A percentile compares a stretch with the other conserved stretches of the same genome.
Conservation (phyloP, 2,888 invertebrate genomes). For the Lobophora halterata region DNA sequence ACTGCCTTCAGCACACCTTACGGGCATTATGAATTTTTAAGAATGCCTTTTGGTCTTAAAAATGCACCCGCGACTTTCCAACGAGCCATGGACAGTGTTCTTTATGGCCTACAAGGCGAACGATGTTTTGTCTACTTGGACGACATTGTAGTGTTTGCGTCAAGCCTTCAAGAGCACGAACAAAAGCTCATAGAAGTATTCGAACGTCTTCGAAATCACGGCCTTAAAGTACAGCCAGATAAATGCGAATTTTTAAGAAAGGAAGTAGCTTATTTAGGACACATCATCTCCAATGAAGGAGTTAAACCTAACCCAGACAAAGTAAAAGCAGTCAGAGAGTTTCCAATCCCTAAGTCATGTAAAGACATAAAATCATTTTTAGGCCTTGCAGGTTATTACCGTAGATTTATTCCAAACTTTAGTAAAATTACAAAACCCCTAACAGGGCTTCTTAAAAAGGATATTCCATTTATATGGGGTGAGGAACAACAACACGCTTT, state of each 20-base stretch:
- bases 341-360: neutral
- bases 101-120: constrained; percentile 41
- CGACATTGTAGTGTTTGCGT: constrained; percentile 41
- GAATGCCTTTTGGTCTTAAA: constrained; percentile 36
- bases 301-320: constrained; percentile 5
- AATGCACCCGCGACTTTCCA: constrained; percentile 53
- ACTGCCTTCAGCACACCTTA: constrained; percentile 32
- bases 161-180: constrained; percentile 31
- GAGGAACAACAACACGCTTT: constrained; percentile 8
- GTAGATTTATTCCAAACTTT: constrained; percentile 4
- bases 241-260: constrained; percentile 28
- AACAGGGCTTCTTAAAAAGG: constrained; percentile 10
- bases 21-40: constrained; percentile 34
- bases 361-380: constrained; percentile 5
- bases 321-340: constrained; percentile 2
- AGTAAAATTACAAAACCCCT: constrained; percentile 3
- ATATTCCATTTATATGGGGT: constrained; percentile 2
- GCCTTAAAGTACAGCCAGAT: constrained; percentile 33
- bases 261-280: constrained; percentile 30
- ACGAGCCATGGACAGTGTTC: constrained; percentile 46
- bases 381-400: constrained; percentile 2
- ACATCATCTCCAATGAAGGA: constrained; percentile 6
- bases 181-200: constrained; percentile 30
- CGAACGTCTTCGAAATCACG: constrained; percentile 26
- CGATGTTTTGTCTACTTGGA: constrained; percentile 46